Evolutionary conservation across 2,113 vertebrate genomes (phyloP), one percentile per base, ranked within the genome.

Genomic region (Cephalopholis sonnerati): DNA sequence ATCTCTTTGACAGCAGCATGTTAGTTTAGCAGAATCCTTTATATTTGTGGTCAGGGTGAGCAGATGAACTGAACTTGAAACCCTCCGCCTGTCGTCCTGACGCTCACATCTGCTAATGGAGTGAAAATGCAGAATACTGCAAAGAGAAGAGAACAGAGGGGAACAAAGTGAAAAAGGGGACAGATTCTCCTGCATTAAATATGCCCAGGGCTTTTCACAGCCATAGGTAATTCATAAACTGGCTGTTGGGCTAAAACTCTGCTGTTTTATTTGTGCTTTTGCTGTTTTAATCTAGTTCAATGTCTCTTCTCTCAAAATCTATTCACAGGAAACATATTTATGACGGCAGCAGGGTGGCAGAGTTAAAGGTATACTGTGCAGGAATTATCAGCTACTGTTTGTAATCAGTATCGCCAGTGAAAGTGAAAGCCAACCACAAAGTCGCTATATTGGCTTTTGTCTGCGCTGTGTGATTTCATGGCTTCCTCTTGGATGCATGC

Each of bases 191-290:
- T 91, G 89, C 90, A 93, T 93, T 92, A 92, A 92, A 91, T 81
- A 90, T 92, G 91, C 83, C 79, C 71, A 67, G 81, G 73, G 86
- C 85, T 84, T 83, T 90, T 89, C 89, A 72, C 86, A 64, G 83
- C 81, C 86, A 87, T 92, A 89, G 89, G 91, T 93, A 86, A 93
- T 93, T 93, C 81, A 93, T 93, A 92, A 88, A 87, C 80, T 84
- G 78, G 54, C 87, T 80, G 71, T 69, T 75, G 69, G 80, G 85
- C 54, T 74, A 74, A 84, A 89, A 78, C 58, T 25, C 53, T 72
- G 70, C 81, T 77, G 82, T 81, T 82, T 67, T 76, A 73, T 66
- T 87, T 78, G 46, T 64, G 81, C 69, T 8, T 77, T 82, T 73
- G 17, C n/a, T 64, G 6, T 20, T 73, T 54, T 80, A 61, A 71